Base-by-base conservation (phyloP, 2,888 invertebrate species). In the Meta bourneti region DNA sequence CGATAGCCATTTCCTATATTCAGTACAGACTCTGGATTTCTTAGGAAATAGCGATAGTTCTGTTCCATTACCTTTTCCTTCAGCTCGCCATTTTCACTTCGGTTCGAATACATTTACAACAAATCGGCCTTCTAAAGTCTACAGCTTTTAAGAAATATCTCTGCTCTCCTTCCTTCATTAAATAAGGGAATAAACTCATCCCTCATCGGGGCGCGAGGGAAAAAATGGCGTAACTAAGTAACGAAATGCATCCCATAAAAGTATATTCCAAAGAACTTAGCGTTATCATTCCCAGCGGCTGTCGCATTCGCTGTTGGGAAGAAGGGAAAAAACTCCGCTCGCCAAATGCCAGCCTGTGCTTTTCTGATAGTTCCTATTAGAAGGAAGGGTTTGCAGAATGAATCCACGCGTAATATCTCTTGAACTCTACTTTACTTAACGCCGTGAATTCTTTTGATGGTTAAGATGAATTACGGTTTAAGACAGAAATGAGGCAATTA, bases 211-310 rank as follows among this genome's bases (percentile, higher is more conserved):
- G 82, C 51, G 8, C 54, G 34, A 74, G 19, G 69, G 54, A 84
- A 84, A 84, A 84, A 84, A 78, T 11, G 49, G 11, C 20, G 51
- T 77, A 78, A 75, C 75, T n/a, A 13, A 51, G 72, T 72, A 72
- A 75, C 75, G 74, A 52, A 34, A 75, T 84, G 84, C 54, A 75
- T 61, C 61, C 74, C 52, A 75, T 48, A 84, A 84, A 84, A 84
- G 75, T 72, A 48, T 74, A 74, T 84, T 61, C 84, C 84, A 61
- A 75, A 84, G 84, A 84, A 84, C 72, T 84, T 84, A 84, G 84
- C 54, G 75, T 54, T 84, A 84, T 84, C 52, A 84, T 84, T 84
- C 49, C 84, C 75, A 61, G n/a, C 11, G 54, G 79, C 20, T 13
- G 75, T n/a, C 20, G 75, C 20, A 61, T 34, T 34, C 34, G 34